A percentile compares a stretch with the other conserved stretches of the same genome.
phyloP scores from a whole-genome alignment of 1,140 invertebrate species.

The Philaenus spumarius region DNA sequence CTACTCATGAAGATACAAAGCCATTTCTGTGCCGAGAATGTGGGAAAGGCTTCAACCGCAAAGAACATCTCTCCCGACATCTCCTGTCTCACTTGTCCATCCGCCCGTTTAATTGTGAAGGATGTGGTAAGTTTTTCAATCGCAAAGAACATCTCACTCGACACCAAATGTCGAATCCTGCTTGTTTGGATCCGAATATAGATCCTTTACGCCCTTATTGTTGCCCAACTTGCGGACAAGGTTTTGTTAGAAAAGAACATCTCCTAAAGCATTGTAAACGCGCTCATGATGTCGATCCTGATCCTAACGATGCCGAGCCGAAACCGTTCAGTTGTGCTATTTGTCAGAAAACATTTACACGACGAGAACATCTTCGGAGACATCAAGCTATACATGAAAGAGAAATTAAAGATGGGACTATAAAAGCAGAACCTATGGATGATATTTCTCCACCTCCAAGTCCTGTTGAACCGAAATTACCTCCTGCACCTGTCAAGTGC shows the following conservation, averaged over 20 bases:
- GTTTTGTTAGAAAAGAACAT: conserved; percentile 91
- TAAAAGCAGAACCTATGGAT: conserved; percentile 7
- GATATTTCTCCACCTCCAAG: conserved; percentile 7
- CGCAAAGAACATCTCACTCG: conserved; percentile 59
- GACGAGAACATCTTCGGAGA: conserved; percentile 30
- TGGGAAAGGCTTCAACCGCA: conserved; percentile 61
- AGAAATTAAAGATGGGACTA: conserved; percentile 8
- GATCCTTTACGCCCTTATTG: conserved; percentile 70
- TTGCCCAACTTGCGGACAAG: conserved; percentile 92
- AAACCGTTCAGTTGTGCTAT: conserved; percentile 33
- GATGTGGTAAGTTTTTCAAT: conserved; percentile 55
- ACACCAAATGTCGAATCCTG: conserved; percentile 69
- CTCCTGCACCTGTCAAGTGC: conserved; percentile 72
- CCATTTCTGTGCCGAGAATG: conserved; percentile 52
- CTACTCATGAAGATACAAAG: conserved; percentile 39
- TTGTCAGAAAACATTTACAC: conserved; percentile 33
- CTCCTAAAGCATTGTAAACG: conserved; percentile 68
- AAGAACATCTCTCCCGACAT: conserved; percentile 59
- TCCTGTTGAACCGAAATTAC: conserved; percentile 49
- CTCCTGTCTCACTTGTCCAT: conserved; percentile 56
- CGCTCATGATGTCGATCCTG: conserved; percentile 26
- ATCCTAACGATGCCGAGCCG: conserved; percentile 18
- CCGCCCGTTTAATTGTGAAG: conserved; percentile 49
- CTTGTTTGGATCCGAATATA: conserved; percentile 75
- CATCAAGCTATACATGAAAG: conserved; percentile 28